A percentile compares a stretch with the other conserved stretches of the same genome.
phyloP scores from a whole-genome alignment of 2,797 vertebrate species.

The Monodelphis domestica region DNA sequence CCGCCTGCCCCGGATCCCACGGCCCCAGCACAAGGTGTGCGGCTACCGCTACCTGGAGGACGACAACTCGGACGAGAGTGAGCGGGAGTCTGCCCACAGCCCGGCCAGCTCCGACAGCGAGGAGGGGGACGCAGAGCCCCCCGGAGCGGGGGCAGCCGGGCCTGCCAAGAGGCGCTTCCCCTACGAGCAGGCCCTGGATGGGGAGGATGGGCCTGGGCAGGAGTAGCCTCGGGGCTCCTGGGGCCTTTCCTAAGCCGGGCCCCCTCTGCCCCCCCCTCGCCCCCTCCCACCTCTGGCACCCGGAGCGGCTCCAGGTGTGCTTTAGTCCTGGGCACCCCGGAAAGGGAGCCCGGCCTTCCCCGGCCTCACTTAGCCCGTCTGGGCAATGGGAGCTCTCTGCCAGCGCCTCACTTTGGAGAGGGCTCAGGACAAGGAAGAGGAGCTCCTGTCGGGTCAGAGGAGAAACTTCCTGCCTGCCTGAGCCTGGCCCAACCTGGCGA shows the following conservation, averaged over 20 bases:
- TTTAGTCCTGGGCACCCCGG: background rate
- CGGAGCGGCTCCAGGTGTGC: no score
- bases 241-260: background rate
- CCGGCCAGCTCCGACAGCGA: conserved; percentile 61
- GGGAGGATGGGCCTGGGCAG: conserved; percentile 59
- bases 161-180: conserved; percentile 38
- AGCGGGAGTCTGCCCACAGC: conserved; percentile 26
- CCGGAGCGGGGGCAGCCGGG: conserved; percentile 60
- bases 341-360: background rate
- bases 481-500: accelerated
- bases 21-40: conserved; percentile 91
- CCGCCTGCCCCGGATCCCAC: conserved; percentile 94
- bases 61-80: conserved; percentile 92
- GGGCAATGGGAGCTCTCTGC: background rate
- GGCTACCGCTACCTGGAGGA: conserved; percentile 97
- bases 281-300: background rate
- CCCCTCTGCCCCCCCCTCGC: background rate
- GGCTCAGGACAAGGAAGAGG: background rate
- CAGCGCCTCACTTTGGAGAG: no score
- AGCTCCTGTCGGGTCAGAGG: background rate
- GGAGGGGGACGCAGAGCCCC: conserved; percentile 50
- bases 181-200: conserved; percentile 59
- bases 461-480: background rate
- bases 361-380: background rate
- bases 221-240: background rate